Percentiles rank a stretch among this genome's conserved stretches.
Evolutionary conservation across 2,888 invertebrate species (phyloP).

Genomic region (Bembecia ichneumoniformis): DNA sequence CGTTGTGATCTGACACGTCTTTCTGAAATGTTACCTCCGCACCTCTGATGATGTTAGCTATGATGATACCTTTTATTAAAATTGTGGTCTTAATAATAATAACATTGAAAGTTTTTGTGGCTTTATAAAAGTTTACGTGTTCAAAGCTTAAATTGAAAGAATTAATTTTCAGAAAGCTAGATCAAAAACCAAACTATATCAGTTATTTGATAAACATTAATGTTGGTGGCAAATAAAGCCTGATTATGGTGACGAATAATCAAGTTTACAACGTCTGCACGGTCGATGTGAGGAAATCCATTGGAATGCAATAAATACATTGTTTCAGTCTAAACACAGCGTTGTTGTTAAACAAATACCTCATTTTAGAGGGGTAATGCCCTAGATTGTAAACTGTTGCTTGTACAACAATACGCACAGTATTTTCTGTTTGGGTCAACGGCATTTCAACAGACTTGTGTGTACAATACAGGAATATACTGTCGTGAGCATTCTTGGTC

Average conservation of each 20-base stretch:
- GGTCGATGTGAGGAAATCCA: constrained; percentile 24
- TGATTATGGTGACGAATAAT: not conserved
- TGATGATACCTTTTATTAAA: no score
- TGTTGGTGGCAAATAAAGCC: no score
- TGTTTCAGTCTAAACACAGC: constrained; percentile 45
- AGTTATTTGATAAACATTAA: no score
- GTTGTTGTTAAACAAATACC: constrained; percentile 55
- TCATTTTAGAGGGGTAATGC: constrained; percentile 60
- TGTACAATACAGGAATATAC: constrained; percentile 14
- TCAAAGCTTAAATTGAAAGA: no score
- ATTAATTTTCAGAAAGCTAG: no score
- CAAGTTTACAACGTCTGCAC: not conserved
- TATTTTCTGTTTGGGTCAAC: constrained; percentile 51
- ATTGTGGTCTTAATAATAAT: no score
- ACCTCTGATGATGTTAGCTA: no score
- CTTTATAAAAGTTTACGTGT: no score
- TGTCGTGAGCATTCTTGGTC: not conserved
- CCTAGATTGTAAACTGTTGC: constrained; percentile 57
- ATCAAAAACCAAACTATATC: no score
- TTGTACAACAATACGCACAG: constrained; percentile 54
- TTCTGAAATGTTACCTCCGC: not conserved
- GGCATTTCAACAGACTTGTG: constrained; percentile 53
- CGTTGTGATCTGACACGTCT: constrained; percentile 22
- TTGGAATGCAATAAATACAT: constrained; percentile 36
- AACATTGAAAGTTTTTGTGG: no score